Conservation (phyloP, 2,888 invertebrate species). For the Tineola bisselliella region DNA sequence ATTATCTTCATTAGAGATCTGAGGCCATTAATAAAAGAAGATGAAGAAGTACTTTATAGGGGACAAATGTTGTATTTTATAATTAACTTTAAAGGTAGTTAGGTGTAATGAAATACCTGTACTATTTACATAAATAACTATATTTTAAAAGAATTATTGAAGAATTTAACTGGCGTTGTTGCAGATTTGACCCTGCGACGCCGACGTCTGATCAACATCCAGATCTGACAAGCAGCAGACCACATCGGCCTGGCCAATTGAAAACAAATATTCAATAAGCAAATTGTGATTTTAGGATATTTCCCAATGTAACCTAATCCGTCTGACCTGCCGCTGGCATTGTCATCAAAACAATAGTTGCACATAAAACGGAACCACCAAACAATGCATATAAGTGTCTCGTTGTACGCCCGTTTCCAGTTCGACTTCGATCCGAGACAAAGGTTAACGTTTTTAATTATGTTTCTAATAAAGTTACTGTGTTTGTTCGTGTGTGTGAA, state of each 20-base stretch:
- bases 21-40: too few relatives aligned
- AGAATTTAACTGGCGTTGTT: too few relatives aligned
- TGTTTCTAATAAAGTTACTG: constrained; percentile 16
- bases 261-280: neutral
- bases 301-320: neutral
- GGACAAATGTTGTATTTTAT: too few relatives aligned
- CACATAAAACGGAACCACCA: constrained; percentile 27
- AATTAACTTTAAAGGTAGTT: too few relatives aligned
- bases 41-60: too few relatives aligned
- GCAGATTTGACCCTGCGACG: too few relatives aligned
- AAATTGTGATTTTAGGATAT: constrained; percentile 4
- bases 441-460: neutral
- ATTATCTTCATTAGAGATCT: too few relatives aligned
- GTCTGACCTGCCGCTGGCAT: constrained; percentile 23
- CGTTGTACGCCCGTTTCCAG: constrained; percentile 38
- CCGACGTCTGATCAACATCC: neutral
- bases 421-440: constrained; percentile 19
- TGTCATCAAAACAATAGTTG: constrained; percentile 40
- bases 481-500: constrained; percentile 23
- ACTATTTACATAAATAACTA: too few relatives aligned
- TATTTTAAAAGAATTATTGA: too few relatives aligned
- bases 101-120: too few relatives aligned
- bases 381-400: constrained; percentile 48
- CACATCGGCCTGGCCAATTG: neutral
- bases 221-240: neutral